Base-by-base conservation (phyloP, 2,888 invertebrate species). In the Agriopis aurantiaria region DNA sequence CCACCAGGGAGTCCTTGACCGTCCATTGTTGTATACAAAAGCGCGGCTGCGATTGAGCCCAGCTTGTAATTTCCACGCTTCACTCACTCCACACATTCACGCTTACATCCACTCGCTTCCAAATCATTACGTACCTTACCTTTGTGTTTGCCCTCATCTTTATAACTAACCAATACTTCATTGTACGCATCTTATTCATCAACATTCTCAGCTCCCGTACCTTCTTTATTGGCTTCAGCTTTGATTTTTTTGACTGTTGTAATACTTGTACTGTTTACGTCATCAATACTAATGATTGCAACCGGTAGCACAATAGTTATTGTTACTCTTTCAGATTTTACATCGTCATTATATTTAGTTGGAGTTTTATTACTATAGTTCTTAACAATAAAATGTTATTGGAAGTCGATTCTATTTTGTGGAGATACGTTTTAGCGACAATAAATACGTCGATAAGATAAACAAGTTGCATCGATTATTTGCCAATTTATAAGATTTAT, bases 241-340 rank as follows among this genome's bases (percentile, higher is more conserved):
- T 71, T 33, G 55, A 81, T 88, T 91, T 90, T 91, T 91, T 89
- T 81, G 82, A 81, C 83, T 84, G 82, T 80, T 90, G 89, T 91
- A 86, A 89, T 88, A 90, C 92, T 92, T 91, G 89, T 91, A 86
- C 88, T 88, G 90, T 93, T 92, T 91, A 87, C 93, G 93, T 94
- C 94, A 94, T 94, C 92, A 89, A 88, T 89, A 91, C 91, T 94
- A 94, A 94, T 93, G 93, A 93, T 92, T 92, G 90, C 89, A 88
- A 90, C 88, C 83, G 85, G 86, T 86, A 85, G 85, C 87, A 93
- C 92, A 92, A 93, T 92, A 86, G 87, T 88, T 83, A 93, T 93
- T 93, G 93, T 93, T 91, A 82, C 73, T 82, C 84, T 88, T 90
- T 88, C 86, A 82, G 83, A 91, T 87, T 89, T 80, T 85, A 92